These are phyloP conservation scores for Margaritifera margaritifera DNA, from an alignment of 2,888 invertebrate species.

Conservation along the genomic window DNA sequence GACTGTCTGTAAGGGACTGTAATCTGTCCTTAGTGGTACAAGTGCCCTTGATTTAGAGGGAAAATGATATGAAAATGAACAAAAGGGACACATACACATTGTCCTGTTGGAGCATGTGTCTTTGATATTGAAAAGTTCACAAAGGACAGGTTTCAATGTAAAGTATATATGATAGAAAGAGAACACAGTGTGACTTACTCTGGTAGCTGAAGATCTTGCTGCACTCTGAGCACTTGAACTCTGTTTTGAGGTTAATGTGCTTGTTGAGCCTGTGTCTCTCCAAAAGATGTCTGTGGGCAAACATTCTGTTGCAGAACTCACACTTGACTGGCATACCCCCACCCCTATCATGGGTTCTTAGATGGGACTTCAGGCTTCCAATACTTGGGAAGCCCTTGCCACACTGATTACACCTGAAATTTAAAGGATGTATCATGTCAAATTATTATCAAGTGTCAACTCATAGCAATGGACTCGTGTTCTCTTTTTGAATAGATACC, in stretches of 20 bases:
- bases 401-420: constrained; percentile 55
- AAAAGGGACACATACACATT: no score
- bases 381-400: constrained; percentile 51
- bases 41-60: no score
- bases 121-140: no score
- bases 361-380: constrained; percentile 51
- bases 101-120: no score
- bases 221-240: constrained; percentile 54
- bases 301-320: constrained; percentile 50
- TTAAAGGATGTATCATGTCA: not conserved
- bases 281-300: constrained; percentile 50
- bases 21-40: no score
- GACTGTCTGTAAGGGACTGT: no score
- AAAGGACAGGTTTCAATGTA: no score
- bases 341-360: constrained; percentile 52
- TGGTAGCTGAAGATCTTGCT: constrained; percentile 52
- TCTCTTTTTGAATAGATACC: no score
- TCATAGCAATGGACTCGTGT: no score
- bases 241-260: constrained; percentile 49
- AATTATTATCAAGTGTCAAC: no score
- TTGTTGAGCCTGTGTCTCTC: constrained; percentile 52
- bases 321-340: constrained; percentile 48
- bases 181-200: constrained; percentile 35
- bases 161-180: no score
- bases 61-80: no score